Conservation (phyloP, 2,113 vertebrate species). For the Amblyopsis rosae region DNA sequence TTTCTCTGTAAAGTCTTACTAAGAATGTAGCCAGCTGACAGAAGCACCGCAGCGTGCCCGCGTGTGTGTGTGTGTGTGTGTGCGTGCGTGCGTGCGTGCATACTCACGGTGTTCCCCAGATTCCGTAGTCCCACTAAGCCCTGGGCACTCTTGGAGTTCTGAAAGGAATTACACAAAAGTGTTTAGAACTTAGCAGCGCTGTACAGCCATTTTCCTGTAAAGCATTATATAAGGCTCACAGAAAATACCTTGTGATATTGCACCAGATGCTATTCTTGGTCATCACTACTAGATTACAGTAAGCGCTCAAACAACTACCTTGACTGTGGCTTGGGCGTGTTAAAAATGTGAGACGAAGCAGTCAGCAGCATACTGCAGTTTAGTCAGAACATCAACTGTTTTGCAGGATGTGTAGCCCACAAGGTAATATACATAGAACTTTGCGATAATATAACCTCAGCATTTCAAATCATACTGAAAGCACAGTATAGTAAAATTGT, state of each 20-base stretch:
- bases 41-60: neutral
- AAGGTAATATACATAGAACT: too few relatives aligned
- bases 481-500: too few relatives aligned
- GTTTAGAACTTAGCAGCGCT: neutral
- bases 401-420: too few relatives aligned
- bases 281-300: constrained; percentile 36
- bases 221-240: neutral
- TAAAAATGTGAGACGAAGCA: too few relatives aligned
- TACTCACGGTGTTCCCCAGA: constrained; percentile 96
- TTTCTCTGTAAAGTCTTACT: too few relatives aligned
- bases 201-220: neutral
- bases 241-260: neutral
- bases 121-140: constrained; percentile 94
- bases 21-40: too few relatives aligned
- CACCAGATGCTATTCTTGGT: constrained; percentile 22
- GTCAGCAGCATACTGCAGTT: too few relatives aligned
- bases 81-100: neutral
- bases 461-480: too few relatives aligned
- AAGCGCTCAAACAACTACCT: constrained; percentile 19
- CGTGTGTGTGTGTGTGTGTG: neutral
- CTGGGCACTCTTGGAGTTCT: constrained; percentile 92
- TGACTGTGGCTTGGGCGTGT: too few relatives aligned
- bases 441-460: too few relatives aligned
- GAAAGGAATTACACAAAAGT: constrained; percentile 49
- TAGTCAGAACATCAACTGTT: too few relatives aligned